These are phyloP conservation scores for Ormyrus pomaceus DNA, from an alignment of 2,888 invertebrate species.

Conservation along the genomic window DNA sequence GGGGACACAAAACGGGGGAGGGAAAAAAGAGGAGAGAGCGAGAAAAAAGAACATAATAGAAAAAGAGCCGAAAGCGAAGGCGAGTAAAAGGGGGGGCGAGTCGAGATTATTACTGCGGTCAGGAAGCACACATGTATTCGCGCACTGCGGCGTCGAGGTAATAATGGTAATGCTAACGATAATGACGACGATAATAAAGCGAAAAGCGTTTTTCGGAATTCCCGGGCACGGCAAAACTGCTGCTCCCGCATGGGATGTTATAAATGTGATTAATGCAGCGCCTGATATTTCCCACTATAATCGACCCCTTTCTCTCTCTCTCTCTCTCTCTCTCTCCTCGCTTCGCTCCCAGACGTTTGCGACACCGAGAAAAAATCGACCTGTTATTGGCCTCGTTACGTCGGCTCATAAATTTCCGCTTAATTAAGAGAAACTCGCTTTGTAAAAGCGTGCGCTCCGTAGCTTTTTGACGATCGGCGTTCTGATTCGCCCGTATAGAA, in stretches of 20 bases:
- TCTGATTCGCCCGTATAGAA: background rate
- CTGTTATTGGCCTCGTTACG: background rate
- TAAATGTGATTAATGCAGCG: slow-evolving; percentile 20
- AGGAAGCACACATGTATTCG: slow-evolving; percentile 49
- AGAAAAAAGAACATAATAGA: slow-evolving; percentile 16
- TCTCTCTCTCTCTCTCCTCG: background rate
- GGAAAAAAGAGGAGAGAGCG: background rate
- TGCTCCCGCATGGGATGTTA: background rate
- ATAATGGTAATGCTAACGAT: slow-evolving; percentile 63
- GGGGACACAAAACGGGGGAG: too few species aligned
- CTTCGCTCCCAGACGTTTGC: background rate
- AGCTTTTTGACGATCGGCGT: background rate
- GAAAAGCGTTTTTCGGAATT: slow-evolving; percentile 57
- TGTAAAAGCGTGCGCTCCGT: background rate
- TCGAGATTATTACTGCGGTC: slow-evolving; percentile 32
- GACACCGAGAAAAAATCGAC: slow-evolving; percentile 1
- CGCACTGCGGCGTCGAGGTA: slow-evolving; percentile 54
- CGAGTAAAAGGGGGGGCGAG: background rate
- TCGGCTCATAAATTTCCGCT: slow-evolving; percentile 14
- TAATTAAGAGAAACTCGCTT: slow-evolving; percentile 42
- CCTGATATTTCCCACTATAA: slow-evolving; percentile 1
- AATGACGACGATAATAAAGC: slow-evolving; percentile 66
- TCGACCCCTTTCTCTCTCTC: background rate
- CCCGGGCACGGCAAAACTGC: slow-evolving; percentile 6
- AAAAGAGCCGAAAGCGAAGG: slow-evolving; percentile 12